Base-by-base conservation (phyloP, 1,140 invertebrate species). In the Potamilus streckersoni region DNA sequence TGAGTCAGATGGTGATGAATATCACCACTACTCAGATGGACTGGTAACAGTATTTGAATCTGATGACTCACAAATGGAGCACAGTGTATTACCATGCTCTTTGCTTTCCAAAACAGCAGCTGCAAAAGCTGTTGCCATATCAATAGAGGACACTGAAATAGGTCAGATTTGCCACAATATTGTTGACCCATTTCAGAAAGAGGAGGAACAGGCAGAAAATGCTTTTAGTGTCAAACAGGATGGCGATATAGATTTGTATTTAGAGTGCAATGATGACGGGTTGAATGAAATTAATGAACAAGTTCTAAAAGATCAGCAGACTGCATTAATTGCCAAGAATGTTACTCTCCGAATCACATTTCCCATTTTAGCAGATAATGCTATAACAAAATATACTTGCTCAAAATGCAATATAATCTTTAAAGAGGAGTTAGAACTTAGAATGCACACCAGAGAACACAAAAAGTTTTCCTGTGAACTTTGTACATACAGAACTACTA, bases 241-340 rank as follows among this genome's bases (percentile, higher is more conserved):
- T 13, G 65, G 74, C 27, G 62, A 78, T 31, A 79, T 82, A 56
- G 79, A 80, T 74, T 72, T 82, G 16, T 70, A 79, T 71, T 72
- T 82, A 23, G 81, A 82, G 67, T 82, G 81, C 71, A 73, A 79
- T 68, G 81, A 82, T 76, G 81, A 82, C 72, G 58, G 38, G 38
- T 49, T 49, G 38, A 49, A 49, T 11, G 38, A 49, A 49, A 49
- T 49, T 49, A 49, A 49, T 49, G 38, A 49, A 49, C 38, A 73
- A 14, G 67, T 67, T 20, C 74, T 66, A n/a, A 67, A 63, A 12
- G 60, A 67, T 59, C 66, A 71, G 0, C 60, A 55, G 4, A 63
- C 56, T 13, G 19, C 78, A 56, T 49, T 74, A 14, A 68, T 72
- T 59, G 77, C 69, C n/a, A 65, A 73, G 20, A 82, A 82, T 69